Percentiles rank a stretch among this genome's conserved stretches.
These are phyloP conservation scores for Mixornis gularis DNA, from an alignment of 2,113 vertebrate species.

Conservation along the genomic window DNA sequence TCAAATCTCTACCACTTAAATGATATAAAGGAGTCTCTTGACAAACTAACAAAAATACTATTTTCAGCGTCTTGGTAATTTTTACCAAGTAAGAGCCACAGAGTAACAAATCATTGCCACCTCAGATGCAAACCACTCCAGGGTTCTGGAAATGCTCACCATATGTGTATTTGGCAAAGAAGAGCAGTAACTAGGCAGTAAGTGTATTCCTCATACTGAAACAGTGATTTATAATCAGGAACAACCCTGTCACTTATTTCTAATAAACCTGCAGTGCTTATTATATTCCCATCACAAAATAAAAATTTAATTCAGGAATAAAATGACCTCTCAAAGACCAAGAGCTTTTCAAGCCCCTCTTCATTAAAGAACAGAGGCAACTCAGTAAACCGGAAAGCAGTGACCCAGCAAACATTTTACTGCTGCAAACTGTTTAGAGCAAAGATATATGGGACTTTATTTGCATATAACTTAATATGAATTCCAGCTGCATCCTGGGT, in stretches of 20 bases:
- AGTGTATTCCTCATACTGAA: not conserved
- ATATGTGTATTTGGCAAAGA: not conserved
- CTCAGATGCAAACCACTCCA: not conserved
- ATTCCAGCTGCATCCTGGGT: not conserved
- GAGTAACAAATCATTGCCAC: not conserved
- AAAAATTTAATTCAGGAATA: not conserved
- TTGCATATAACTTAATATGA: not conserved
- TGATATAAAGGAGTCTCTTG: accelerated
- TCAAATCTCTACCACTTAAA: not conserved
- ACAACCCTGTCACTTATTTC: not conserved
- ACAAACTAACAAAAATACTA: not conserved
- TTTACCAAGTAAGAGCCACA: not conserved
- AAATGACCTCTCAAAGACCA: accelerated
- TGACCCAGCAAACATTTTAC: not conserved
- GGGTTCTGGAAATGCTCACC: conserved; percentile 4
- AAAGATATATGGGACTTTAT: not conserved
- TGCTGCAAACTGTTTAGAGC: not conserved
- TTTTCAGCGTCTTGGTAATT: not conserved
- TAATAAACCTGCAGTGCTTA: not conserved
- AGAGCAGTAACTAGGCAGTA: conserved; percentile 36
- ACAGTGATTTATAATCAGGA: not conserved
- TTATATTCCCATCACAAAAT: not conserved
- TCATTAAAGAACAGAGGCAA: not conserved
- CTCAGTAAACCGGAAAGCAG: not conserved
- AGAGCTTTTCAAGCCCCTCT: not conserved